These are phyloP conservation scores for Penaeus vannamei DNA, from an alignment of 1,140 invertebrate genomes.

Conservation along the genomic window DNA sequence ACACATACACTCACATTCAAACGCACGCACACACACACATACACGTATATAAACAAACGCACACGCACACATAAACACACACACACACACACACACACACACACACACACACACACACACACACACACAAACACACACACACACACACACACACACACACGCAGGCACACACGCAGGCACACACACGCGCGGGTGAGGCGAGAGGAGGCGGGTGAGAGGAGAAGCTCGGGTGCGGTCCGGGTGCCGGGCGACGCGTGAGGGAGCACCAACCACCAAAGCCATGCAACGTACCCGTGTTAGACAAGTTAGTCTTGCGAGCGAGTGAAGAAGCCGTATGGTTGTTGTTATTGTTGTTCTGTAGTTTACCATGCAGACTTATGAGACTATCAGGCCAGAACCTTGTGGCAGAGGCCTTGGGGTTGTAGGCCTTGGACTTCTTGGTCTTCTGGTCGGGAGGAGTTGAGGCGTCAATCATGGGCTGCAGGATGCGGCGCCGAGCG, in stretches of 20 bases:
- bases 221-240: background rate
- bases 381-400: slow-evolving; percentile 67
- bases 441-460: slow-evolving; percentile 63
- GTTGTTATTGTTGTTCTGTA: slow-evolving; percentile 60
- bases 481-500: slow-evolving; percentile 90
- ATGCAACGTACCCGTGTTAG: slow-evolving; percentile 63
- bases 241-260: background rate
- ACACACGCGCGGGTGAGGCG: background rate
- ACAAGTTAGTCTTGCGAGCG: slow-evolving; percentile 60
- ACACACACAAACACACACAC: too few relatives aligned
- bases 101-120: too few relatives aligned
- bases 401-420: slow-evolving; percentile 62
- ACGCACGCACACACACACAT: too few relatives aligned
- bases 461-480: slow-evolving; percentile 86
- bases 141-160: too few relatives aligned
- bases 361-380: slow-evolving; percentile 63
- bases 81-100: too few relatives aligned
- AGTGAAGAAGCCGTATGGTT: slow-evolving; percentile 56
- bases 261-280: slow-evolving; percentile 55
- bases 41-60: too few relatives aligned
- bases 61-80: too few relatives aligned
- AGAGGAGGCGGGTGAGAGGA: background rate
- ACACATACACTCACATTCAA: too few relatives aligned
- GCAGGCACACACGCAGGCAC: background rate
- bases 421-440: slow-evolving; percentile 60